These are phyloP conservation scores for Linyphia triangularis DNA, from an alignment of 2,888 invertebrate species.

Conservation along the genomic window DNA sequence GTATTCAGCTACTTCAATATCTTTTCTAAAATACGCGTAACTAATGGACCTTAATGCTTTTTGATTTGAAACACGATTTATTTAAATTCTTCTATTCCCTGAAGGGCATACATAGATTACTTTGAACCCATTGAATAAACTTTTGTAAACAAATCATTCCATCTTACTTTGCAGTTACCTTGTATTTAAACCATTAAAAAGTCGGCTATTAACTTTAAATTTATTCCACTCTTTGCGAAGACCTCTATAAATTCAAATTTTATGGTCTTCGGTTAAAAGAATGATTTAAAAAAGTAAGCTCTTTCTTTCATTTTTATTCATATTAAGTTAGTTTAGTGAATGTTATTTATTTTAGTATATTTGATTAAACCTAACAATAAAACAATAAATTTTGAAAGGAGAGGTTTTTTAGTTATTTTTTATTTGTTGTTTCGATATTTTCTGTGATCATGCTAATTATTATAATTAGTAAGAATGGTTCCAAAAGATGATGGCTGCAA, in stretches of 20 bases:
- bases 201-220: slow-evolving; percentile 29
- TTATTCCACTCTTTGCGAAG: slow-evolving; percentile 9
- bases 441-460: too few species aligned
- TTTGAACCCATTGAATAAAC: slow-evolving; percentile 52
- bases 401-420: too few species aligned
- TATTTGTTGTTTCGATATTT: too few species aligned
- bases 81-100: slow-evolving; percentile 51
- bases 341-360: too few species aligned
- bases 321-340: too few species aligned
- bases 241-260: slow-evolving; percentile 36
- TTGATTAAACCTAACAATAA: too few species aligned
- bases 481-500: too few species aligned
- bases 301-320: too few species aligned
- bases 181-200: slow-evolving; percentile 22
- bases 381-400: too few species aligned
- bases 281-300: too few species aligned
- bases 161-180: slow-evolving; percentile 35
- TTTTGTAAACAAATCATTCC: slow-evolving; percentile 46
- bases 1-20: slow-evolving; percentile 62
- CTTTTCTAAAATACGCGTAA: slow-evolving; percentile 54
- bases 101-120: slow-evolving; percentile 41
- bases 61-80: slow-evolving; percentile 51
- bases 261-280: background rate
- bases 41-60: slow-evolving; percentile 64
- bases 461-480: too few species aligned